Conservation (phyloP, 2,797 vertebrate species). For the Petrocephalus sullivani region DNA sequence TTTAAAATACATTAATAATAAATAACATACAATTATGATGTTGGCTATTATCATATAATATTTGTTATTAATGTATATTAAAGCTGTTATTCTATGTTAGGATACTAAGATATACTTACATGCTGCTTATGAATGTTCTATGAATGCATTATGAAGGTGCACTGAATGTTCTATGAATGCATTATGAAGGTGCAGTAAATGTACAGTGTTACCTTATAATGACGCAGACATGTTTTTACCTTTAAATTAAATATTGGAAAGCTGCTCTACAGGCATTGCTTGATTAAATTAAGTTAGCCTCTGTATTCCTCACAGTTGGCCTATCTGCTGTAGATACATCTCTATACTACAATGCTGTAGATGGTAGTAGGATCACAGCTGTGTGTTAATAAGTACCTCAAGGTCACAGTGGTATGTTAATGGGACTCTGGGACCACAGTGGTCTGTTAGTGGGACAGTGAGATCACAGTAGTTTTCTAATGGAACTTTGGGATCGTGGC, state of each 20-base stretch:
- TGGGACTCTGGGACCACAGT: background rate
- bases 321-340: background rate
- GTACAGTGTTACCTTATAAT: background rate
- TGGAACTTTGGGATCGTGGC: background rate
- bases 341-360: background rate
- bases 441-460: background rate
- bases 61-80: background rate
- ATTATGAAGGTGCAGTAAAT: too few relatives aligned
- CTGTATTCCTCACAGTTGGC: background rate
- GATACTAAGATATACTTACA: background rate
- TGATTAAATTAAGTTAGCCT: background rate
- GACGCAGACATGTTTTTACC: background rate
- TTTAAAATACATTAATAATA: background rate
- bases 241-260: background rate
- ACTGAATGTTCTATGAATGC: too few relatives aligned
- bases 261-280: too few relatives aligned
- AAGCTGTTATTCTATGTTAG: background rate
- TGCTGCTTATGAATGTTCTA: background rate
- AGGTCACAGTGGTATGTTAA: background rate
- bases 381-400: background rate
- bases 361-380: background rate
- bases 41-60: background rate
- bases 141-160: too few relatives aligned
- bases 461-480: background rate
- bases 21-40: background rate